phyloP scores from a whole-genome alignment of 2,797 vertebrate genomes.

The Cygnus olor region DNA sequence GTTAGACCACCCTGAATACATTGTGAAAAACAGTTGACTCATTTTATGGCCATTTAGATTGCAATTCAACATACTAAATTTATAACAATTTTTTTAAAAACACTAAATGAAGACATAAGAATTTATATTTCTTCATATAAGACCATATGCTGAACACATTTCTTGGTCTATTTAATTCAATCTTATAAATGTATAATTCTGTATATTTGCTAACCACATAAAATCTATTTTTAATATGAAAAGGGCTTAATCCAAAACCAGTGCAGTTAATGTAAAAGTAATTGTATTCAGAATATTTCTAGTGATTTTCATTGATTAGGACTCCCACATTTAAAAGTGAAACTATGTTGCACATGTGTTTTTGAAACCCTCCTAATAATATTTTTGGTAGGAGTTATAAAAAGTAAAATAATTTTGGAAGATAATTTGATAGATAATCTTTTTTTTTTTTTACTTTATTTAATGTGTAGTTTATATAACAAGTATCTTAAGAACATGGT shows the following conservation, averaged over 20 bases:
- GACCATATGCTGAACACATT: constrained; percentile 26
- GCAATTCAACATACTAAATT: constrained; percentile 62
- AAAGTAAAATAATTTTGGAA: neutral
- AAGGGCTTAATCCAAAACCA: neutral
- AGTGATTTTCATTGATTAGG: neutral
- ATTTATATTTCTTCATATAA: constrained; percentile 36
- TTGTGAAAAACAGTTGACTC: constrained; percentile 70
- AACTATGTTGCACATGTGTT: neutral
- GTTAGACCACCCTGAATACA: constrained; percentile 77
- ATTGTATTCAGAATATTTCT: neutral
- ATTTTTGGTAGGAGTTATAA: neutral
- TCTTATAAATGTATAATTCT: constrained; percentile 10
- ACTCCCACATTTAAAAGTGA: neutral
- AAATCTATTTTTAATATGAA: constrained; percentile 4
- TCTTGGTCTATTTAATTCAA: constrained; percentile 29
- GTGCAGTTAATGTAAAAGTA: neutral
- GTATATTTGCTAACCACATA: neutral
- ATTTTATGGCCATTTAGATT: constrained; percentile 73
- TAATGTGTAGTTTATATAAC: neutral
- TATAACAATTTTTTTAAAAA: constrained; percentile 30
- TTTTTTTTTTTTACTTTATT: neutral
- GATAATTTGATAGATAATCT: neutral
- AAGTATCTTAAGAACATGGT: neutral
- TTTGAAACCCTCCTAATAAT: neutral
- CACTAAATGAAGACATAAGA: constrained; percentile 40